Evolutionary conservation across 2,888 invertebrate species (phyloP).

Genomic region (Scotopteryx bipunctaria): DNA sequence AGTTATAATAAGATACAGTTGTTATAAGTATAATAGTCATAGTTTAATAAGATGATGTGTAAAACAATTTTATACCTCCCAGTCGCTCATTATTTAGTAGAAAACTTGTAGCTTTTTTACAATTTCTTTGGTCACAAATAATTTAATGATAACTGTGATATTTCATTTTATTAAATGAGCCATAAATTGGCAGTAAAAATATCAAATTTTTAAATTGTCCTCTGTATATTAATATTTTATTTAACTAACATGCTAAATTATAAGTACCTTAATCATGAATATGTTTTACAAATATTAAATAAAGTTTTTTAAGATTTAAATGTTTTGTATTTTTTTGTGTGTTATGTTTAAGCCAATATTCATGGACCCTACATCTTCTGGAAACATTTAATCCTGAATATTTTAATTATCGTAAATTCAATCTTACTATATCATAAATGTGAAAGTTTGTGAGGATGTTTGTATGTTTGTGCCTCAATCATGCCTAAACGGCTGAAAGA

Average conservation of each 20-base stretch:
- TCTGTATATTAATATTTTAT: slow-evolving; percentile 41
- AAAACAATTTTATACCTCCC: slow-evolving; percentile 41
- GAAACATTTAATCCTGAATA: too few species aligned
- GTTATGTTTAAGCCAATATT: too few species aligned
- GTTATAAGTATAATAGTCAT: slow-evolving; percentile 43
- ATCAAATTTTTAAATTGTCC: slow-evolving; percentile 48
- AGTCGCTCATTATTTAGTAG: slow-evolving; percentile 55
- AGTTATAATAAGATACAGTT: slow-evolving; percentile 33
- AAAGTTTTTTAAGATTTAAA: slow-evolving; percentile 49
- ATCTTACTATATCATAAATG: too few species aligned
- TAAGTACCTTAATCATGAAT: slow-evolving; percentile 40
- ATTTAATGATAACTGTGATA: slow-evolving; percentile 82
- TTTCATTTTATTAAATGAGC: slow-evolving; percentile 80
- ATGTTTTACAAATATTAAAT: slow-evolving; percentile 39
- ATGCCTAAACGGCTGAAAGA: too few species aligned
- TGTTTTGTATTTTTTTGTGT: slow-evolving; percentile 33
- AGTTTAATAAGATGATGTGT: slow-evolving; percentile 46
- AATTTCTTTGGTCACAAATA: slow-evolving; percentile 76
- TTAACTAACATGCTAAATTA: slow-evolving; percentile 33
- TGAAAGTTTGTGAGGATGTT: too few species aligned
- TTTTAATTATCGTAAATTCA: too few species aligned
- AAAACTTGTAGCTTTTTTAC: slow-evolving; percentile 53
- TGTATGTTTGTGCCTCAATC: too few species aligned
- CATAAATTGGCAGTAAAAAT: slow-evolving; percentile 73
- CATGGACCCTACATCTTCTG: too few species aligned